Base-by-base conservation (phyloP, 1,140 invertebrate genomes). In the Pogonus chalceus region DNA sequence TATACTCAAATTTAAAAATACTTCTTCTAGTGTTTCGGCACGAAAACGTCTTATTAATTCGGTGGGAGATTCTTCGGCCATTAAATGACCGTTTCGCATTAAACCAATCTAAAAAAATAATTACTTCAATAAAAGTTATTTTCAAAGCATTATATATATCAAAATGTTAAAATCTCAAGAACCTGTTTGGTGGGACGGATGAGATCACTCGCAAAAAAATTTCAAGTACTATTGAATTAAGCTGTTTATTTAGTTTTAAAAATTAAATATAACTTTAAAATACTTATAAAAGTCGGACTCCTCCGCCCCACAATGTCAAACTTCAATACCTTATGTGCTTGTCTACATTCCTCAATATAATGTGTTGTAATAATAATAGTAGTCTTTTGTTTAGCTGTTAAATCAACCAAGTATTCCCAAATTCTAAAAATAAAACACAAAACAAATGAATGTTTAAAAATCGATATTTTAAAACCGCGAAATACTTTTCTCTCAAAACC, bases 341-440 rank as follows among this genome's bases (percentile, higher is more conserved):
- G 82, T 62, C 83, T 81, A 0, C 90, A 83, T 70, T 94, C 91
- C 65, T 93, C 90, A 47, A 93, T 91, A 62, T 94, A 94, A 72
- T 94, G 91, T 20, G 91, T 94, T 0, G 91, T 94, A 31, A 94
- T 91, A 35, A 94, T 83, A 20, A 87, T 77, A 0, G 84, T 81
- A 39, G 82, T 83, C 14, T 78, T 77, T 20, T 79, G 73, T 51
- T 77, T 77, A 56, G 72, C 68, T 14, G 88, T 81, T 16, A 92
- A 74, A 46, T 83, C 80, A 0, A 85, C 72, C 16, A 94, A 71
- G 64, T 88, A 85, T 20, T 87, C 76, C 91, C 91, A 95, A 61
- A 95, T 93, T 57, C 89, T 92, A 67, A 2, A 73, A 68, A 71
- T 53, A 10, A 2, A 2, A 43, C 18, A 12, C 9, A 43, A 43